Base-by-base conservation (phyloP, 2,888 invertebrate genomes). In the Netelia fuscicornis region DNA sequence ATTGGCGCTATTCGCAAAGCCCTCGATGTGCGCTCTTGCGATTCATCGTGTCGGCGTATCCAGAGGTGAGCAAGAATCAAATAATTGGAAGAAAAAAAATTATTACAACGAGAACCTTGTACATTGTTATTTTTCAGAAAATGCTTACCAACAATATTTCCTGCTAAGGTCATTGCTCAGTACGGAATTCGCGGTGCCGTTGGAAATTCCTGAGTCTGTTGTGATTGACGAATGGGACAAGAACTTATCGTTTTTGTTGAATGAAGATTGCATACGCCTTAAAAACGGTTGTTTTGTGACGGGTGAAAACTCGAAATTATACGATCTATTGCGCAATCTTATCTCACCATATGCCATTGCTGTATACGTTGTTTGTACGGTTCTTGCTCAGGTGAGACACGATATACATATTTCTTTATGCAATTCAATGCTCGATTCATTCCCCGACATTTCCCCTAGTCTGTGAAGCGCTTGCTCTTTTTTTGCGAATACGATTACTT, bases 1-100 rank as follows among this genome's bases (percentile, higher is more conserved):
- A 44, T 94, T 97, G 86, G 96, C 96, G 90, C 96, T 96, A 94
- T 90, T 97, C 25, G 95, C 96, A 48, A 95, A 96, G 86, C 95
- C 96, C 0, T 96, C 96, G 0, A 93, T 97, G 62, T 91, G 97
- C 71, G 93, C 94, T 48, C 88, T 95, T 68, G 93, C 95, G 68
- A 91, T 94, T 87, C 90, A 91, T 81, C 85, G 88, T 56, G 68
- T 85, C 64, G 88, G 89, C n/a, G 88, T 92, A 37, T 88, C 87
- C 68, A 92, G 91, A 93, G 94, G 94, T 94, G 87, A 86, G 81
- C 65, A 42, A 76, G 23, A 70, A 78, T 75, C 72, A 81, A 78
- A 75, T 68, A 70, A 84, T 37, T 37, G 64, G 11, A 67, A 81
- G 56, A 70, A 44, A 11, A 84, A 88, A 87, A 48, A 37, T 71